Base-by-base conservation (phyloP, 2,888 invertebrate genomes). In the Colletes collaris region DNA sequence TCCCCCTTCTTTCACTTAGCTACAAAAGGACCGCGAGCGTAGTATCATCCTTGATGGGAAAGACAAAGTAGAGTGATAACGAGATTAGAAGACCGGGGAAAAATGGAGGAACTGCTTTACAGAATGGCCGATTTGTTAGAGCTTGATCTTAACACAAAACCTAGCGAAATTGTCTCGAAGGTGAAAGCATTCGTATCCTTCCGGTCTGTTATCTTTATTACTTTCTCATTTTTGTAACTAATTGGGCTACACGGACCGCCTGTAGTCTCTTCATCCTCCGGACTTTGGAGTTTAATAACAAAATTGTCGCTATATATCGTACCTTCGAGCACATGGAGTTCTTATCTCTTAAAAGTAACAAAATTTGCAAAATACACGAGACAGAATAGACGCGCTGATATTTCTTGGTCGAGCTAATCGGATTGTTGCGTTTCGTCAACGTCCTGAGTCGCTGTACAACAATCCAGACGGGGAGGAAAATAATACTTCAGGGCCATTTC, bases 401-500 rank as follows among this genome's bases (percentile, higher is more conserved):
- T 37, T 13, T 40, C 53, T 37, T 55, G 56, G n/a, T 52, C 10
- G 55, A 65, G 46, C 53, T 79, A 79, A 77, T 72, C 64, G 52
- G 59, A 64, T 72, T 71, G 67, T 56, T 60, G 76, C 40, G 53
- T 56, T 53, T 73, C 71, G 67, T 65, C 63, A 58, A 82, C 65
- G 27, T 69, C 52, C 16, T 64, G 46, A 27, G 44, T 59, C 55
- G 19, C 27, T 44, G 37, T 49, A 35, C 46, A 16, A 62, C 55
- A 50, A 55, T 68, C 74, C 65, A 50, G 69, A 59, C 40, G 62
- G 63, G 69, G 72, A 74, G 72, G 74, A 67, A 77, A 72, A 73
- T 70, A 56, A 81, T 72, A 40, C 46, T 49, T 44, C 40, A 60
- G 49, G 56, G 65, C 66, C 79, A 83, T 82, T 82, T 83, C 75